Percentiles rank a stretch among this genome's conserved stretches.
Conservation (phyloP, 2,113 vertebrate species). For the Setophaga kirtlandii region DNA sequence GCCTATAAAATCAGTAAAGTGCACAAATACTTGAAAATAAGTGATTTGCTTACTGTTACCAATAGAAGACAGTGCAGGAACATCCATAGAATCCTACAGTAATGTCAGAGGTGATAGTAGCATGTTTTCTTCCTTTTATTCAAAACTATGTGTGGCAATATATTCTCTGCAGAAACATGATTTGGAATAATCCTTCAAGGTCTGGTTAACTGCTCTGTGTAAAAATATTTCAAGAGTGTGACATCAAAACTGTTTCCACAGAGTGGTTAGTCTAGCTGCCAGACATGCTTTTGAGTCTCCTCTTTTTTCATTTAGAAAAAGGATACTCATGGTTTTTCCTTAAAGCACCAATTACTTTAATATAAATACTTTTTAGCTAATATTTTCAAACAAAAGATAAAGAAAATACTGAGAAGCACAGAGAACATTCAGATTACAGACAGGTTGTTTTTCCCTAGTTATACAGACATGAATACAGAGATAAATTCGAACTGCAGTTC, state of each 20-base stretch:
- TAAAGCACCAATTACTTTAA: neutral
- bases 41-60: neutral
- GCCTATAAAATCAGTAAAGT: neutral
- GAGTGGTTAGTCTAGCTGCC: neutral
- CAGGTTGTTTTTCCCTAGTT: neutral
- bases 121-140: neutral
- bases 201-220: neutral
- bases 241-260: neutral
- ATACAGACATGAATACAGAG: neutral
- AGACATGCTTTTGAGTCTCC: neutral
- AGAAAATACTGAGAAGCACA: neutral
- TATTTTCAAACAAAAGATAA: slow-evolving; percentile 20
- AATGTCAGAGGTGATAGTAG: neutral
- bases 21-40: neutral
- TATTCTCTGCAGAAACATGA: neutral
- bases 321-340: neutral
- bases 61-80: neutral
- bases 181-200: slow-evolving; percentile 7
- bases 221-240: slow-evolving; percentile 23
- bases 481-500: neutral
- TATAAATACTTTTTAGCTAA: neutral
- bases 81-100: neutral
- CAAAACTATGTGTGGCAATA: neutral
- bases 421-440: neutral
- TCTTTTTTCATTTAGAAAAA: neutral